Conservation (phyloP, 2,797 vertebrate genomes). For the Staurois parvus region DNA sequence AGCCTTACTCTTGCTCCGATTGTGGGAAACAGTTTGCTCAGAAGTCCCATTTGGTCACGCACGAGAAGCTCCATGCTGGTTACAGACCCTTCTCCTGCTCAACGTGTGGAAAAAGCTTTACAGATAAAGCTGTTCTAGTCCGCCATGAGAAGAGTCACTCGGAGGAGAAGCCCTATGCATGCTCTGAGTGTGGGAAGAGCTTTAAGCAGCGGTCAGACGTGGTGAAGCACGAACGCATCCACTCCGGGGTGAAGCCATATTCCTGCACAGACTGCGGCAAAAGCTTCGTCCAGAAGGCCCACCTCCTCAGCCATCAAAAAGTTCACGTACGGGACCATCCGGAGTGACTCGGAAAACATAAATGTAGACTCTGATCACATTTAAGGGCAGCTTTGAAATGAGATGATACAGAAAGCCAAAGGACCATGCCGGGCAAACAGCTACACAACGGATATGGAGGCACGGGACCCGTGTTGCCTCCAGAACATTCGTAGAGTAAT, state of each 20-base stretch:
- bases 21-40: neutral
- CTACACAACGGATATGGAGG: too few species aligned
- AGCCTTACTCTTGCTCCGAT: neutral
- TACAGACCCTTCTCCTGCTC: neutral
- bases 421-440: too few species aligned
- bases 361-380: too few species aligned
- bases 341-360: neutral
- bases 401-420: too few species aligned
- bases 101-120: neutral
- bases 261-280: neutral
- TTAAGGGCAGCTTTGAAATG: too few species aligned
- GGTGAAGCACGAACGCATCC: neutral
- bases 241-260: neutral
- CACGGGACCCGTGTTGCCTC: too few species aligned
- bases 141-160: neutral
- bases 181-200: constrained; percentile 41
- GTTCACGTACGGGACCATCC: neutral
- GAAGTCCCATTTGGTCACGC: neutral
- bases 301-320: neutral
- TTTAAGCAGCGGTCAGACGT: constrained; percentile 38
- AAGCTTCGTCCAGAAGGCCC: neutral
- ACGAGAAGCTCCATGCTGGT: neutral
- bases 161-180: neutral
- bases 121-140: neutral
- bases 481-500: too few species aligned